A percentile compares a stretch with the other conserved stretches of the same genome.
Evolutionary conservation across 2,888 invertebrate genomes (phyloP).

Genomic region (Nemurella pictetii): DNA sequence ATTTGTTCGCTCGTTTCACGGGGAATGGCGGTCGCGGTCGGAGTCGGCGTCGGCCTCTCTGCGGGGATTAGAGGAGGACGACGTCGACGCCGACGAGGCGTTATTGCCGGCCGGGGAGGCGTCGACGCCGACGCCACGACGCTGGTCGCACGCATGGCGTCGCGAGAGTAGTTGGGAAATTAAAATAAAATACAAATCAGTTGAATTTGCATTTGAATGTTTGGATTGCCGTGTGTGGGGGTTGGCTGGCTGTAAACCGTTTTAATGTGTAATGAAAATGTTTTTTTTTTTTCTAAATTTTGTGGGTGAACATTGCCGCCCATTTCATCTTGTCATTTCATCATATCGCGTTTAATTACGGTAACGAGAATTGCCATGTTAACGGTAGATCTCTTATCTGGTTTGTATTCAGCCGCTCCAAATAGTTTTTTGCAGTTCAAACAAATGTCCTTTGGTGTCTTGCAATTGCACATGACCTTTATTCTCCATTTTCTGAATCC

Average conservation of each 20-base stretch:
- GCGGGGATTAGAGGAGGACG: not conserved
- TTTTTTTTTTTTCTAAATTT: not conserved
- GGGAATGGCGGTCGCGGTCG: not conserved
- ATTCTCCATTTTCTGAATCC: too few relatives aligned
- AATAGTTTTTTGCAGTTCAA: too few relatives aligned
- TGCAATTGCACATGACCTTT: too few relatives aligned
- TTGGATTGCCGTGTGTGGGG: not conserved
- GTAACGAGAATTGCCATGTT: not conserved
- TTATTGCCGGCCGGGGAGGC: not conserved
- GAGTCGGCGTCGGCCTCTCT: not conserved
- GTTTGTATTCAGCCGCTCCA: too few relatives aligned
- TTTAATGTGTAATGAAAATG: not conserved
- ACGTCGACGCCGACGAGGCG: not conserved
- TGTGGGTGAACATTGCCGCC: too few relatives aligned
- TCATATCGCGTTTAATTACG: too few relatives aligned
- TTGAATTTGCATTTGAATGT: not conserved
- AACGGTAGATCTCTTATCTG: too few relatives aligned
- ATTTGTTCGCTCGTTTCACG: not conserved
- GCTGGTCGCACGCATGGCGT: not conserved
- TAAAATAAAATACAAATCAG: not conserved
- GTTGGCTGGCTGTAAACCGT: not conserved
- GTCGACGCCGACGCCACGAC: conserved; percentile 4
- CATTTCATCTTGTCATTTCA: too few relatives aligned
- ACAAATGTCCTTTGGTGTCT: too few relatives aligned
- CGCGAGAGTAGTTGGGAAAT: not conserved